Evolutionary conservation across 2,113 vertebrate genomes (phyloP), one percentile per base, ranked within the genome.

Genomic region (Rafetus swinhoei): DNA sequence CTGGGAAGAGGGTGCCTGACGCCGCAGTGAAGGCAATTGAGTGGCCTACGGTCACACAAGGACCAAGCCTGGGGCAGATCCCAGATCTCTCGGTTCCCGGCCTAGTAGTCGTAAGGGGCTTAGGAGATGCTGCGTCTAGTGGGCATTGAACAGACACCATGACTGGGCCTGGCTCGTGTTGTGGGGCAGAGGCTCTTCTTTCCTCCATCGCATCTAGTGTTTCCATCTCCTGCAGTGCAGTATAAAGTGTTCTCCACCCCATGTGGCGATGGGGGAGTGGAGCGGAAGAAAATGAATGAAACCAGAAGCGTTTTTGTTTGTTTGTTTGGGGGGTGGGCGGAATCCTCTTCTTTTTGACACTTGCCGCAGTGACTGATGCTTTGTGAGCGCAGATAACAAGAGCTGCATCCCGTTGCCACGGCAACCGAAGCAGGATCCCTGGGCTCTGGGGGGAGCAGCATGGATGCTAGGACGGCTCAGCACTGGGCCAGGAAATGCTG

Each of bases 401-500:
- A 95, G 95, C 92, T 95, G 90, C 84, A 93, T 92, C 84, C 81
- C 6, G 88, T 95, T 96, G 88, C 97, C 81, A 96, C 96, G 88
- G 96, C 91, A 97, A 95, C 95, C 85, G 65, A 80, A 95, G 72
- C 94, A 88, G 84, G 91, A 94, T 96, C 95, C 89, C 87, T 97
- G 81, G 60, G 91, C 72, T 94, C 29, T 0, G 0, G 89, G 84
- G 6, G 92, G 94, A 92, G 92, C 89, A 89, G 86, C 79, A 72
- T 90, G 82, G 86, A 69, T 79, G 77, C 45, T 93, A 0, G 0
- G 60, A 69, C 86, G 92, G 83, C 89, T 50, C 59, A 3, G 86
- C 32, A 85, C 88, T 16, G 32, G n/a, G 2, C 18, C n/a, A 9
- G n/a, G 18, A 35, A 25, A 62, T 62, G 59, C 59, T 29, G 12